Evolutionary conservation across 2,888 invertebrate genomes (phyloP).

Genomic region (Platycnemis pennipes): DNA sequence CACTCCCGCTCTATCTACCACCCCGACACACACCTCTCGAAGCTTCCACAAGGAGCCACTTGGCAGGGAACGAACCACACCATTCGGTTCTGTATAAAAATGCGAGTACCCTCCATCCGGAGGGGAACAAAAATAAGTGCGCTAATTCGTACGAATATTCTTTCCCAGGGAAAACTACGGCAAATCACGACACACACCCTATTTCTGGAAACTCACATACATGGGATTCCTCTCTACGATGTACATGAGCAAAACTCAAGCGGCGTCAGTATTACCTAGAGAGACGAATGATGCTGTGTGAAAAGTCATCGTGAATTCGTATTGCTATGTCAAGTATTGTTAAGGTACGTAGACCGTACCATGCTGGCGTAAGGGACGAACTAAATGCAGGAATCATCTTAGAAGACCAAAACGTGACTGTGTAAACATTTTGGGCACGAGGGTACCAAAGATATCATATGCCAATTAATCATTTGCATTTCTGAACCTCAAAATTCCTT

Average conservation of each 20-base stretch:
- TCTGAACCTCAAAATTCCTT: neutral
- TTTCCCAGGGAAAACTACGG: neutral
- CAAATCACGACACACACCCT: neutral
- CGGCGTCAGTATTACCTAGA: neutral
- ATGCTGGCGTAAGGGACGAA: neutral
- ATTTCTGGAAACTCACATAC: neutral
- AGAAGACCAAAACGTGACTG: conserved; percentile 25
- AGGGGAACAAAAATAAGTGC: neutral
- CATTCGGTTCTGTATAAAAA: neutral
- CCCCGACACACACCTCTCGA: neutral
- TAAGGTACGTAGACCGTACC: neutral
- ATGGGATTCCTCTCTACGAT: neutral
- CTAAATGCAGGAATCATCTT: neutral
- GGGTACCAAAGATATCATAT: conserved; percentile 66
- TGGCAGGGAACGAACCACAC: neutral
- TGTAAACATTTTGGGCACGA: conserved; percentile 62
- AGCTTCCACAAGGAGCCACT: neutral
- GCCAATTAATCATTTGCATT: conserved; percentile 47
- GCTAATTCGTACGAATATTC: neutral
- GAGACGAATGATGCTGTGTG: neutral
- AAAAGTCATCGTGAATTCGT: neutral
- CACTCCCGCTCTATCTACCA: neutral
- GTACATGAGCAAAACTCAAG: neutral
- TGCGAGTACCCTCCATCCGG: neutral
- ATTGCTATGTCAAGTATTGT: conserved; percentile 18